Conservation (phyloP, 2,888 invertebrate species). For the Drosophila greeni region DNA sequence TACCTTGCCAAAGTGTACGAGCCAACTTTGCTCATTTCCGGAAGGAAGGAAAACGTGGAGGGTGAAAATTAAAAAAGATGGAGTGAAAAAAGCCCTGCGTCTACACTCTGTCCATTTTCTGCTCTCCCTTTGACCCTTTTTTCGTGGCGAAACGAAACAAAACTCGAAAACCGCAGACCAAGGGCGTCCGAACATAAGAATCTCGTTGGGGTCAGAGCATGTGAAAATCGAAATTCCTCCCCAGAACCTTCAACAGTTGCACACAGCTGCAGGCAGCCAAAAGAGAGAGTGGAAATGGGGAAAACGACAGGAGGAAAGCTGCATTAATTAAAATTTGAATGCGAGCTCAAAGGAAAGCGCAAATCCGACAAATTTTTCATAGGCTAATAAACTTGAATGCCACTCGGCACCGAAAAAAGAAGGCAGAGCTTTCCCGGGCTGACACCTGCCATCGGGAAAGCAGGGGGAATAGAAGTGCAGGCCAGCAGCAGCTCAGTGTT, state of each 20-base stretch:
- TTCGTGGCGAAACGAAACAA: constrained; percentile 29
- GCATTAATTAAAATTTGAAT: constrained; percentile 74
- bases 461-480: constrained; percentile 22
- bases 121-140: neutral
- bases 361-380: constrained; percentile 73
- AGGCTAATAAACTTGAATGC: constrained; percentile 75
- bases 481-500: constrained; percentile 20
- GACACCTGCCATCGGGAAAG: constrained; percentile 33
- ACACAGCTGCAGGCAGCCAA: constrained; percentile 14
- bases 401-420: constrained; percentile 41
- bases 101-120: constrained; percentile 27
- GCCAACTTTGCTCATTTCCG: constrained; percentile 49
- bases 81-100: constrained; percentile 45
- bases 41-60: constrained; percentile 38
- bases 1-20: constrained; percentile 47
- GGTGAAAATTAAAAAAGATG: constrained; percentile 55
- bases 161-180: constrained; percentile 38
- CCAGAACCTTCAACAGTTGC: constrained; percentile 23
- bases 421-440: constrained; percentile 34
- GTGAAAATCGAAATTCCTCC: constrained; percentile 40
- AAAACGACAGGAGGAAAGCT: constrained; percentile 36
- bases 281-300: neutral
- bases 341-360: constrained; percentile 65
- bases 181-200: constrained; percentile 51
- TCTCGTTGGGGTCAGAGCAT: constrained; percentile 37